Conservation (phyloP, 2,888 invertebrate species). For the Polyommatus icarus region DNA sequence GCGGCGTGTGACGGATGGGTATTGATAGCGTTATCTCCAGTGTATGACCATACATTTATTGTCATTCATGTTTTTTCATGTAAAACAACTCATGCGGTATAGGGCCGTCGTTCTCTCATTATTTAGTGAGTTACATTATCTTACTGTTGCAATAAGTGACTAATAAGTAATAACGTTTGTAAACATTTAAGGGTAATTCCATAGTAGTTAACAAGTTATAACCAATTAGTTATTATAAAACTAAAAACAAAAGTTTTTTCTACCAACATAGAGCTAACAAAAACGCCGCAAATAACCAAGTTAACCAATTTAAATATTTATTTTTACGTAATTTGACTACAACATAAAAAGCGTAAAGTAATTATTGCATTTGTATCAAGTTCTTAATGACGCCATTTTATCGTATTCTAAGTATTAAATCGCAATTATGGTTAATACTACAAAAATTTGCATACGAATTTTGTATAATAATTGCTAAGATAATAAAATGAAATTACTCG, state of each 20-base stretch:
- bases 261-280: not conserved
- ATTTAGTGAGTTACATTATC: not conserved
- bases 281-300: not conserved
- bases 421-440: conserved; percentile 13
- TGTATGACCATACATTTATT: conserved; percentile 28
- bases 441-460: conserved; percentile 18
- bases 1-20: conserved; percentile 43
- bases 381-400: conserved; percentile 12
- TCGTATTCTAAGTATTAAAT: conserved; percentile 2
- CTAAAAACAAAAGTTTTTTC: not conserved
- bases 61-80: not conserved
- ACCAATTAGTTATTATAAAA: not conserved
- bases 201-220: not conserved
- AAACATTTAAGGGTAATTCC: not conserved
- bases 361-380: conserved; percentile 23
- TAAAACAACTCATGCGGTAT: conserved; percentile 4
- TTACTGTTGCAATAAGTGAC: no score
- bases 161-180: no score
- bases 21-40: conserved; percentile 44
- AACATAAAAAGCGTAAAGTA: conserved; percentile 22
- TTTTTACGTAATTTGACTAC: conserved; percentile 5
- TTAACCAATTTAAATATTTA: not conserved
- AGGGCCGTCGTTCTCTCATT: not conserved
- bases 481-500: not conserved
- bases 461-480: conserved; percentile 22